Evolutionary conservation across 2,888 invertebrate species (phyloP).

Genomic region (Platycnemis pennipes): DNA sequence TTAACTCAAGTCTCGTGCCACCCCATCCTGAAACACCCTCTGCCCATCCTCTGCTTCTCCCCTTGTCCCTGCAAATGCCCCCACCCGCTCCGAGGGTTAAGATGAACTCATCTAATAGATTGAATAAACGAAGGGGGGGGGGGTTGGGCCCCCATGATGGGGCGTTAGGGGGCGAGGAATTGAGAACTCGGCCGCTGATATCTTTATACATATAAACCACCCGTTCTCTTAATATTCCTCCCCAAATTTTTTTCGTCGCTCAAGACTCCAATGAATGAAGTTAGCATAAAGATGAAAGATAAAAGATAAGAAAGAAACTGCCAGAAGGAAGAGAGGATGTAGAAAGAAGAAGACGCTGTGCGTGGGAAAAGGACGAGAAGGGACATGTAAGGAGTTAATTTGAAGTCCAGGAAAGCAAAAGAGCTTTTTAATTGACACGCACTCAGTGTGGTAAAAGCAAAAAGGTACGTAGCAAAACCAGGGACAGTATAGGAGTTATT

Average conservation of each 20-base stretch:
- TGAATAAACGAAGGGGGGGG: background rate
- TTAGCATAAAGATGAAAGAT: background rate
- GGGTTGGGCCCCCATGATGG: background rate
- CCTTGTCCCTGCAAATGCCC: too few relatives aligned
- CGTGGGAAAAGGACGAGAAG: background rate
- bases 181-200: conserved; percentile 18
- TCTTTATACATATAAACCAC: conserved; percentile 3
- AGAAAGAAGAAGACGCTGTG: background rate
- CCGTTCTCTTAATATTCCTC: conserved; percentile 10
- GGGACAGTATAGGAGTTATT: too few relatives aligned
- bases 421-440: background rate
- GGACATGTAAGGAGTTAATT: background rate
- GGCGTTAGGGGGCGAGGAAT: background rate
- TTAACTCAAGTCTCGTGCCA: background rate
- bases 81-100: background rate
- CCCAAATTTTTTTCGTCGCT: background rate
- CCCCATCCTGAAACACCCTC: background rate
- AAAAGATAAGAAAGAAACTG: background rate
- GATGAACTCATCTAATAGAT: conserved; percentile 18
- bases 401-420: background rate
- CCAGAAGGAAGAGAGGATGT: background rate
- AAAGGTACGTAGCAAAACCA: background rate
- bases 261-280: conserved; percentile 10
- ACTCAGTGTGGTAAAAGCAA: background rate
- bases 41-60: too few relatives aligned